phyloP scores from a whole-genome alignment of 1,140 invertebrate species.

The Harpegnathos saltator region DNA sequence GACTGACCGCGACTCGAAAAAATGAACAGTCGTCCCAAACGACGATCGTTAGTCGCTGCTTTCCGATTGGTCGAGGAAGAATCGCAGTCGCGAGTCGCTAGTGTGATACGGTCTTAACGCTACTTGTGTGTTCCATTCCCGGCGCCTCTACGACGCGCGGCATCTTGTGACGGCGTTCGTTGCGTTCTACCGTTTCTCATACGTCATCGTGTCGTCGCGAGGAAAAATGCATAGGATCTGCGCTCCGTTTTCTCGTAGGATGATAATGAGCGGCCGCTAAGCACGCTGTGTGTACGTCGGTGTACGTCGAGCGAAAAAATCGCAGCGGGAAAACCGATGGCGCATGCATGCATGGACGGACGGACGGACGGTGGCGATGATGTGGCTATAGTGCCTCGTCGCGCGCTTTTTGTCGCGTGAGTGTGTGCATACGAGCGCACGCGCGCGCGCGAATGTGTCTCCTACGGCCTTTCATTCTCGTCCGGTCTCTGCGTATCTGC shows the following conservation, averaged over 20 bases:
- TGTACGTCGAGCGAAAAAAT: slow-evolving; percentile 46
- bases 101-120: too few species aligned
- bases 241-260: slow-evolving; percentile 17
- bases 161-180: background rate
- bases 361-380: background rate
- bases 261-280: slow-evolving; percentile 46
- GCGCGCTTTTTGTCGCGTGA: slow-evolving; percentile 46
- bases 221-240: slow-evolving; percentile 20
- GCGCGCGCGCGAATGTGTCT: slow-evolving; percentile 68
- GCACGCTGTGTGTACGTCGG: background rate
- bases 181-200: slow-evolving; percentile 1
- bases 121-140: background rate
- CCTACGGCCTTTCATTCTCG: slow-evolving; percentile 74
- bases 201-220: background rate
- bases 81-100: too few species aligned
- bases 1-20: too few species aligned
- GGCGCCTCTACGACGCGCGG: background rate
- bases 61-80: too few species aligned
- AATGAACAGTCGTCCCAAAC: too few species aligned
- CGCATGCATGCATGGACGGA: background rate
- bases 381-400: slow-evolving; percentile 15
- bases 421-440: background rate
- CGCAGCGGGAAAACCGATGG: slow-evolving; percentile 4
- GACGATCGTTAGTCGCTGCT: too few species aligned
- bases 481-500: slow-evolving; percentile 69